Evolutionary conservation across 2,888 invertebrate species (phyloP), one percentile per base, ranked within the genome.

Genomic region (Chymomyza procnemis): DNA sequence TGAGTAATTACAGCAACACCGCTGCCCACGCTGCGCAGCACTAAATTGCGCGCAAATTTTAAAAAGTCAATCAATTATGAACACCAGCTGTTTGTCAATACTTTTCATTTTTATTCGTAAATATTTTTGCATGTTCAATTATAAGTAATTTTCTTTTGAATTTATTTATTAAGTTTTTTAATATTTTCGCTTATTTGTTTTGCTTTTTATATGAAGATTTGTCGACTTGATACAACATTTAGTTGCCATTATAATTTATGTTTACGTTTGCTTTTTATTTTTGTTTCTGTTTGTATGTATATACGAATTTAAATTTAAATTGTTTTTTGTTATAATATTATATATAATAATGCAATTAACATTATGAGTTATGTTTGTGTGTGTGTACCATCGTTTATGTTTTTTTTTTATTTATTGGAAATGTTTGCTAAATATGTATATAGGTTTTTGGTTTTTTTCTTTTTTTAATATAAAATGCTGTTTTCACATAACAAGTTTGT

Each of bases 151-250:
- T 26, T 50, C 16, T 50, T 50, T 19, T 50, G 50, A 21, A 21
- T 54, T 54, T 54, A 18, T 14, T 21, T 54, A 63, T 78, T 61
- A 72, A 80, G 80, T 84, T 80, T 26, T 86, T 61, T 86, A 86
- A 71, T 80, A 84, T 81, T 71, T 74, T 74, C 67, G 74, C 86
- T 80, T 80, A 86, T 80, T 80, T 74, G 76, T 75, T 81, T 68
- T 77, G 67, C n/a, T 19, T 54, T 64, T 19, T 12, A 30, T 59
- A 41, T 59, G 34, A 59, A 67, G 70, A 50, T 78, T 61, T 80
- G 80, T 84, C 72, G 67, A 69, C 75, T 80, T 80, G 64, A 75
- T 80, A 80, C 87, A 80, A 84, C 86, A 80, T 74, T 86, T 85
- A 79, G 80, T 78, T 79, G 80, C 69, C 79, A 74, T 75, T 61